phyloP scores from a whole-genome alignment of 2,797 vertebrate species.

The Diplodus puntazzo region DNA sequence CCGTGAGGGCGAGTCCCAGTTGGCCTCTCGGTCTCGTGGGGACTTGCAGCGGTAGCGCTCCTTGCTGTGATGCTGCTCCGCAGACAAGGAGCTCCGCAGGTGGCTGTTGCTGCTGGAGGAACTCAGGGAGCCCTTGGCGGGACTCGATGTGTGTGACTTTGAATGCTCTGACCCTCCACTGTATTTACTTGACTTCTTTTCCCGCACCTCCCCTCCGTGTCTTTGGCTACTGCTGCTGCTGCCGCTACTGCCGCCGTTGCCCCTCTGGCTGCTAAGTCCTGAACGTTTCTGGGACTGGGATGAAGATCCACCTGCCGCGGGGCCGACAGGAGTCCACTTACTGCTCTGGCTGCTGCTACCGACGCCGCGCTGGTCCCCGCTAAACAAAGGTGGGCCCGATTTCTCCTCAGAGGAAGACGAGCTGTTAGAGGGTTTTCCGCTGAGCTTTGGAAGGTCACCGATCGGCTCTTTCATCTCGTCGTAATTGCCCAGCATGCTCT shows the following conservation, averaged over 20 bases:
- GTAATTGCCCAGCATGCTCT: conserved; percentile 99
- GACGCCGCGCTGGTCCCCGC: conserved; percentile 89
- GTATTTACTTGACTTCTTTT: conserved; percentile 95
- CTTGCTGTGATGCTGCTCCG: conserved; percentile 94
- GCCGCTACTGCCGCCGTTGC: conserved; percentile 78
- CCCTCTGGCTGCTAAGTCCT: conserved; percentile 84
- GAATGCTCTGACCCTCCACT: conserved; percentile 91
- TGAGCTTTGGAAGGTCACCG: conserved; percentile 92
- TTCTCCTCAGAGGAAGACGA: conserved; percentile 94
- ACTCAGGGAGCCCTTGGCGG: conserved; percentile 90
- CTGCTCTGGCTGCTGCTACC: conserved; percentile 91
- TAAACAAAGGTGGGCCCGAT: conserved; percentile 88
- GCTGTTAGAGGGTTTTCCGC: conserved; percentile 89
- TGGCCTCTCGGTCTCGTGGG: conserved; percentile 94
- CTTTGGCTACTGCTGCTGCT: conserved; percentile 88
- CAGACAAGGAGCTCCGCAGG: conserved; percentile 88
- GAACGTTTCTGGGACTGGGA: conserved; percentile 94
- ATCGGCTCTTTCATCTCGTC: conserved; percentile 99
- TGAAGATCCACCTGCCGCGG: conserved; percentile 88
- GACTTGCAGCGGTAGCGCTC: conserved; percentile 96
- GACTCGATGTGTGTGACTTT: conserved; percentile 93
- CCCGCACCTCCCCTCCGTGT: conserved; percentile 89
- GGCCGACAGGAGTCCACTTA: conserved; percentile 98
- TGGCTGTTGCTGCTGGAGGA: conserved; percentile 85
- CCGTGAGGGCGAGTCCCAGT: conserved; percentile 97